phyloP scores from a whole-genome alignment of 2,888 invertebrate species.

The Willowsia nigromaculata region DNA sequence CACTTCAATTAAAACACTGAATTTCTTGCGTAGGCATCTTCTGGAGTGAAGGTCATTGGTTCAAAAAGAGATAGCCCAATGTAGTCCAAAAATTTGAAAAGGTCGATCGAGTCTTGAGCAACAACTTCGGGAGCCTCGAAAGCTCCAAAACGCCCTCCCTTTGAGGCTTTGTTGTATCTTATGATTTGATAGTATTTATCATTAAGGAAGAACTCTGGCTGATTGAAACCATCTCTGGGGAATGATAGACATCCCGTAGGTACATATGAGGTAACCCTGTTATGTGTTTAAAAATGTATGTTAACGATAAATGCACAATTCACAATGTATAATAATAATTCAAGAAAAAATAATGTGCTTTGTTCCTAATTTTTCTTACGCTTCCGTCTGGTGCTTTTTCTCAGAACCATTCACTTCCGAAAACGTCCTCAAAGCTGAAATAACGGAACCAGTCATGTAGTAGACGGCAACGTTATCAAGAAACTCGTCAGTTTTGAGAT shows the following conservation, averaged over 20 bases:
- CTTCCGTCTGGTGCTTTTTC: constrained; percentile 48
- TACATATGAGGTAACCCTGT: constrained; percentile 85
- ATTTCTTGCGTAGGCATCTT: constrained; percentile 54
- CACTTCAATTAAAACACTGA: constrained; percentile 36
- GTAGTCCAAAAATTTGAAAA: constrained; percentile 54
- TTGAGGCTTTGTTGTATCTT: constrained; percentile 84
- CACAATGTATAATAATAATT: too few species aligned
- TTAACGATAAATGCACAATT: neutral
- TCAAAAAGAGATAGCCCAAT: constrained; percentile 59
- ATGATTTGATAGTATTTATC: constrained; percentile 86
- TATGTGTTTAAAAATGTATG: neutral
- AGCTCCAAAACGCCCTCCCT: constrained; percentile 93
- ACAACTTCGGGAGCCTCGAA: constrained; percentile 88
- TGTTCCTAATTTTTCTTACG: constrained; percentile 51
- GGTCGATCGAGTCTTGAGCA: constrained; percentile 85
- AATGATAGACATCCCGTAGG: constrained; percentile 89
- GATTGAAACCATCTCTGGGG: constrained; percentile 85
- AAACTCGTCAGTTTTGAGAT: constrained; percentile 83
- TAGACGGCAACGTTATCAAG: constrained; percentile 83
- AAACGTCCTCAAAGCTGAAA: constrained; percentile 72
- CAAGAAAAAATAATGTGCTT: neutral
- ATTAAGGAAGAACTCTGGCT: constrained; percentile 84
- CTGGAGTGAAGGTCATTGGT: constrained; percentile 43
- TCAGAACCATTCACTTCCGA: constrained; percentile 53
- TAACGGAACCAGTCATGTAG: constrained; percentile 82